Evolutionary conservation across 2,113 vertebrate species (phyloP), one percentile per base, ranked within the genome.

Genomic region (Salvator merianae): DNA sequence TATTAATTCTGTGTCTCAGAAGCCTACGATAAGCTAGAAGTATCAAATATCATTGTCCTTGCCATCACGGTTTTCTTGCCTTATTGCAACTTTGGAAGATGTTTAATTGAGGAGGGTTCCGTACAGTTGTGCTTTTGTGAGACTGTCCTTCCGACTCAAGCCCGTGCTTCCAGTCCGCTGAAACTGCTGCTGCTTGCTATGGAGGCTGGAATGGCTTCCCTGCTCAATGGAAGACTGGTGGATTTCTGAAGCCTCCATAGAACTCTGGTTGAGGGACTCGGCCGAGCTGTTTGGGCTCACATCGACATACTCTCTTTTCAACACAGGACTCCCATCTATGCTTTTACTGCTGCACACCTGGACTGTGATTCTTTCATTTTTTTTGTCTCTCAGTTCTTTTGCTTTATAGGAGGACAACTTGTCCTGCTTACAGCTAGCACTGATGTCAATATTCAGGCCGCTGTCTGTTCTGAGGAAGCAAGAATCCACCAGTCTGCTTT

Each of bases 41-140:
- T 90, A 90, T 70, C 90, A 91, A 93, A 91, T 36, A 20, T 78
- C 5, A 3, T 59, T 84, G 74, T 59, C 55, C 55, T 69, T 47
- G 40, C 77, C 28, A 3, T 12, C n/a, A 38, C 34, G n/a, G 20
- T 18, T 22, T 65, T 65, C 24, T 50, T 83, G 82, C 74, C 92
- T 93, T 95, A 94, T 95, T 88, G 88, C 93, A 77, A 0, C 69
- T 65, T 62, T 72, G 92, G 89, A 50, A 87, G 88, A 69, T 73
- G 89, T 84, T 97, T 95, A 99, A 94, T 99, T 99, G 86, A 99
- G 96, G 91, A 99, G 95, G 24, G 98, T 99, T n/a, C 99, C 99
- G 0, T 99, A 99, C 66, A 99, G 92, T 95, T 99, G 99, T 88
- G 99, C 98, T 95, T 99, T 99, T 84, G 97, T 99, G 91, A 99